Base-by-base conservation (phyloP, 2,113 vertebrate species). In the Kryptolebias marmoratus region DNA sequence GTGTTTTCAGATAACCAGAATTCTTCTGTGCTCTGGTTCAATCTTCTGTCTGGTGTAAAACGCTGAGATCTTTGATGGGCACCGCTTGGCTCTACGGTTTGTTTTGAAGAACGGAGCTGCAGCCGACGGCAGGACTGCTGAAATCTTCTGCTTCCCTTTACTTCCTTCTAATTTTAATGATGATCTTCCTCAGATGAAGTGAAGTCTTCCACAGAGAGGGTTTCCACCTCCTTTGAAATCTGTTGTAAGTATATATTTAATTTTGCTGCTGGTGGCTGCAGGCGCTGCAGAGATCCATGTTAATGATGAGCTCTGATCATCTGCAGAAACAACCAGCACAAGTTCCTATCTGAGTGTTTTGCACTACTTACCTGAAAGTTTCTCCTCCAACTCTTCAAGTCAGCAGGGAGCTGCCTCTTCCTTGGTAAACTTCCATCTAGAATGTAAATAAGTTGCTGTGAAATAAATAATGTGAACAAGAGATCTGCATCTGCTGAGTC, bases 81-180 rank as follows among this genome's bases (percentile, higher is more conserved):
- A 42, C 3, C 12, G 15, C 47, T 15, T 5, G 47, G 47, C 14
- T 9, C 47, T 48, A 5, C 14, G 15, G 63, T 69, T 76, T 79
- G 81, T 88, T 89, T 80, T 83, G 84, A 81, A 82, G 74, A 82
- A 75, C 71, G 45, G 75, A 65, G 30, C 68, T 32, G 78, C 75
- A 5, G 86, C 87, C 80, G 4, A 14, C 28, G 81, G 86, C 89
- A 0, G 12, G 7, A 42, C 49, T 31, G 65, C 14, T 61, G 61
- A 65, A 76, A 76, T 69, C 2, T 76, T 71, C 27, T 22, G 44
- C 73, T 81, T 80, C 69, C 28, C 75, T 74, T 75, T 67, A 44
- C 32, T 65, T 80, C 11, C 5, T 59, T 82, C 74, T 84, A 55
- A 85, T 90, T 89, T 92, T 91, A 92, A 92, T 90, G 89, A 91